Evolutionary conservation across 2,797 vertebrate genomes (phyloP).

Genomic region (Pelobates cultripes): DNA sequence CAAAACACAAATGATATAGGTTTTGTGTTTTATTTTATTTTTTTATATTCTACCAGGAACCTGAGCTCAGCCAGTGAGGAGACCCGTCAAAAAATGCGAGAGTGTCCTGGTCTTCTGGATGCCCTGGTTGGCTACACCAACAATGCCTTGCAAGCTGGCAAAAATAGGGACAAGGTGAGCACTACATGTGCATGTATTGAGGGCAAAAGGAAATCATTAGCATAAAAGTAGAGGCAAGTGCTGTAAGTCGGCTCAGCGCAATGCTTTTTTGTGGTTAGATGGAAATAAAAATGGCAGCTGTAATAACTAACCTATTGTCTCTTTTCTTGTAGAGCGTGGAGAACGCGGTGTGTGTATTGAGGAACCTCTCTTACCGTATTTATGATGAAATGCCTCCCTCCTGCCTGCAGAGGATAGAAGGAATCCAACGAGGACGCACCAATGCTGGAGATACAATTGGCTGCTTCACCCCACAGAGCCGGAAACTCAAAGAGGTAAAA

Average conservation of each 20-base stretch:
- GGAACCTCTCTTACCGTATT: conserved; percentile 94
- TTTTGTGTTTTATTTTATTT: too few relatives aligned
- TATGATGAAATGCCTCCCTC: conserved; percentile 85
- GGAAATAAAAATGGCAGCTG: too few relatives aligned
- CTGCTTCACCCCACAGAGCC: conserved; percentile 92
- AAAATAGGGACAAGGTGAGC: conserved; percentile 86
- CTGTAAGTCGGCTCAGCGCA: too few relatives aligned
- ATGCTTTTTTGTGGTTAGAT: too few relatives aligned
- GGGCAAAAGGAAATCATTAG: too few relatives aligned
- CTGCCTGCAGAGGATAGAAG: conserved; percentile 75
- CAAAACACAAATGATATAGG: too few relatives aligned
- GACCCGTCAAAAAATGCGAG: conserved; percentile 85
- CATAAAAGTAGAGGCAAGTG: too few relatives aligned
- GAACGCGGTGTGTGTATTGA: conserved; percentile 87
- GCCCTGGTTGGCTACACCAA: conserved; percentile 83
- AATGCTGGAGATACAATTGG: conserved; percentile 76
- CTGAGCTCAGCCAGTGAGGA: conserved; percentile 89
- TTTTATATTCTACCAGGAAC: conserved; percentile 75
- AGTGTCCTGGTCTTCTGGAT: conserved; percentile 79
- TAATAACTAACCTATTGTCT: neutral
- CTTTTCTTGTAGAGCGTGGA: conserved; percentile 83
- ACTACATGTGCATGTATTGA: too few relatives aligned
- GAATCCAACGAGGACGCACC: conserved; percentile 65
- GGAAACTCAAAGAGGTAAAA: conserved; percentile 84
- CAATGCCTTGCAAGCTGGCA: conserved; percentile 72